phyloP scores from a whole-genome alignment of 2,113 vertebrate genomes.

The Sinocyclocheilus rhinocerous region DNA sequence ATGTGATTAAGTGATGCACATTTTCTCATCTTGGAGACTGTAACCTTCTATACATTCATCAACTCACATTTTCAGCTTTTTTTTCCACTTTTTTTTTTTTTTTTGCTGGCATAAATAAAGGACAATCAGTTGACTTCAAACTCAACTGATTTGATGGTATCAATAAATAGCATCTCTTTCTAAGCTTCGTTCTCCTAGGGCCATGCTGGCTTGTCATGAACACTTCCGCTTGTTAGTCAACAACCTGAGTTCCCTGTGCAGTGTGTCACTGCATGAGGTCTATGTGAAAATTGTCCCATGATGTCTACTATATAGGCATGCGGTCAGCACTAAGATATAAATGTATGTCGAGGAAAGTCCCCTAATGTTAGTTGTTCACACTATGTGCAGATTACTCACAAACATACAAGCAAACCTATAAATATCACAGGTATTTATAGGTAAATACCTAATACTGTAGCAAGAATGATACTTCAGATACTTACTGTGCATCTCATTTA shows the following conservation, averaged over 20 bases:
- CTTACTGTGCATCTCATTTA: background rate
- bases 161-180: constrained; percentile 9
- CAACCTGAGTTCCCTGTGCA: constrained; percentile 35
- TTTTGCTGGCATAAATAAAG: background rate
- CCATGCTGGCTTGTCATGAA: background rate
- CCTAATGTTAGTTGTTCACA: background rate
- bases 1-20: background rate
- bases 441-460: too few species aligned
- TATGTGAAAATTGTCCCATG: constrained; percentile 64
- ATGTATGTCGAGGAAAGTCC: constrained; percentile 31
- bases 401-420: constrained; percentile 36
- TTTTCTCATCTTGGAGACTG: background rate
- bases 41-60: background rate
- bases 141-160: background rate
- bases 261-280: constrained; percentile 59
- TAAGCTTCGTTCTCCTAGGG: background rate
- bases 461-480: background rate
- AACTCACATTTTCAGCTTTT: background rate
- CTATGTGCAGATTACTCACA: constrained; percentile 49
- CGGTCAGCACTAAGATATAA: constrained; percentile 43
- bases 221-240: constrained; percentile 70
- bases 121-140: background rate
- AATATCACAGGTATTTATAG: constrained; percentile 45
- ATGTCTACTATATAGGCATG: constrained; percentile 55
- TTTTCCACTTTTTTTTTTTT: too few species aligned